Evolutionary conservation across 2,888 invertebrate genomes (phyloP), one percentile per base, ranked within the genome.

Genomic region (Orthonychiurus folsomi): DNA sequence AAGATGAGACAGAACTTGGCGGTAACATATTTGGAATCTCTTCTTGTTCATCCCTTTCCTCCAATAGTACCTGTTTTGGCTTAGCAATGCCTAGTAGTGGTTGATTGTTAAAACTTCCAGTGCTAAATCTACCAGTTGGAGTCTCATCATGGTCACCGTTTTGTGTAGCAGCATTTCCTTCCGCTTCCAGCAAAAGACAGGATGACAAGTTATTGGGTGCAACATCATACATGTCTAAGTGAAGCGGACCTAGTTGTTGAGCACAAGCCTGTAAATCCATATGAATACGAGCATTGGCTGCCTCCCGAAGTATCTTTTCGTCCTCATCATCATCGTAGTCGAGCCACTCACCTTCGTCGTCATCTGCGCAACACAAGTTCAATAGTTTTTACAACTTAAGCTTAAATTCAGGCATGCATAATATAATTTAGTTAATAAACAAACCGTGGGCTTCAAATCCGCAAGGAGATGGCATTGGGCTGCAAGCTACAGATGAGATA

Each of bases 401-500:
- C n/a, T n/a, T n/a, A n/a, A n/a, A n/a, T n/a, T n/a, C n/a, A n/a
- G n/a, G n/a, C n/a, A n/a, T n/a, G n/a, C n/a, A n/a, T n/a, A n/a
- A n/a, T n/a, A n/a, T n/a, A n/a, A n/a, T n/a, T n/a, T n/a, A n/a
- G n/a, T n/a, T n/a, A n/a, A n/a, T n/a, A n/a, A n/a, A n/a, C n/a
- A n/a, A n/a, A n/a, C n/a, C n/a, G n/a, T n/a, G n/a, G n/a, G n/a
- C 37, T 15, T 37, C 37, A 37, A 37, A 37, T 37, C 9, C 37
- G 15, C 37, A 37, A 37, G 37, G 37, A 15, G 37, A 37, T 37
- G 52, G 52, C 52, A 52, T 12, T 23, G 52, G 52, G 52, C 52
- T 52, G n/a, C 52, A 52, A 23, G 52, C 52, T 9, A 52, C n/a
- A 9, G 52, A 52, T 23, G 52, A 52, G 12, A 52, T 52, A 5